These are phyloP conservation scores for Drosophila lacertosa DNA, from an alignment of 1,140 invertebrate genomes.

Conservation along the genomic window DNA sequence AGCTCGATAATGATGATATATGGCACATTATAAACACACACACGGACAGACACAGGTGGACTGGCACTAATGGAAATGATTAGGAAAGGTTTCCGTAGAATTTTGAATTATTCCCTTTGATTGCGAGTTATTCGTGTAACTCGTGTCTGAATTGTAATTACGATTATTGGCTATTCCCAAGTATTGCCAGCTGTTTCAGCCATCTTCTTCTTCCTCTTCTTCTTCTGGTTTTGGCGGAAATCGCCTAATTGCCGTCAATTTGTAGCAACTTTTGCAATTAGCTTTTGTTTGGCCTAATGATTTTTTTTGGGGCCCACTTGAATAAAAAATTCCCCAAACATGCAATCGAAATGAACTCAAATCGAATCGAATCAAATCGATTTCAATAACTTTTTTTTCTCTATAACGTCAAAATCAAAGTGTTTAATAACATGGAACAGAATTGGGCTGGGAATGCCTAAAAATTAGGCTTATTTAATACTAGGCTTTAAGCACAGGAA, in stretches of 20 bases:
- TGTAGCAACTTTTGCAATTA: slow-evolving; percentile 60
- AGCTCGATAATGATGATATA: slow-evolving; percentile 79
- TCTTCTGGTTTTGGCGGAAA: slow-evolving; percentile 52
- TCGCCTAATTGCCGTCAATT: slow-evolving; percentile 65
- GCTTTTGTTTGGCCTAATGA: slow-evolving; percentile 53
- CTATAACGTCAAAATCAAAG: too few species aligned
- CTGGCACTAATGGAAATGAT: slow-evolving; percentile 64
- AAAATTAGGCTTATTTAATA: too few species aligned
- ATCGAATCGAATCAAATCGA: slow-evolving; percentile 47
- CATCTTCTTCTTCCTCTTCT: too few species aligned
- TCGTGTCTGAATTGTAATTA: slow-evolving; percentile 34
- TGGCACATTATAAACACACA: slow-evolving; percentile 65
- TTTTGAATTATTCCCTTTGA: slow-evolving; percentile 40
- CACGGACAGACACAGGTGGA: slow-evolving; percentile 17
- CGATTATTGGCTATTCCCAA: slow-evolving; percentile 52
- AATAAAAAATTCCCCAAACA: slow-evolving; percentile 15
- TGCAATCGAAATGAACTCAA: too few species aligned
- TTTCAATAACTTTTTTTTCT: slow-evolving; percentile 2
- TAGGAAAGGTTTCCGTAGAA: slow-evolving; percentile 70
- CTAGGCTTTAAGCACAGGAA: too few species aligned
- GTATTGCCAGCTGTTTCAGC: slow-evolving; percentile 24
- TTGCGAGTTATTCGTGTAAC: slow-evolving; percentile 33
- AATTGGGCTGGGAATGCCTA: not conserved
- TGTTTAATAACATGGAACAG: slow-evolving; percentile 10
- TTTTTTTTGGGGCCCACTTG: slow-evolving; percentile 30